Evolutionary conservation across 1,140 invertebrate genomes (phyloP), one percentile per base, ranked within the genome.

Genomic region (Pseudomyrmex concolor): DNA sequence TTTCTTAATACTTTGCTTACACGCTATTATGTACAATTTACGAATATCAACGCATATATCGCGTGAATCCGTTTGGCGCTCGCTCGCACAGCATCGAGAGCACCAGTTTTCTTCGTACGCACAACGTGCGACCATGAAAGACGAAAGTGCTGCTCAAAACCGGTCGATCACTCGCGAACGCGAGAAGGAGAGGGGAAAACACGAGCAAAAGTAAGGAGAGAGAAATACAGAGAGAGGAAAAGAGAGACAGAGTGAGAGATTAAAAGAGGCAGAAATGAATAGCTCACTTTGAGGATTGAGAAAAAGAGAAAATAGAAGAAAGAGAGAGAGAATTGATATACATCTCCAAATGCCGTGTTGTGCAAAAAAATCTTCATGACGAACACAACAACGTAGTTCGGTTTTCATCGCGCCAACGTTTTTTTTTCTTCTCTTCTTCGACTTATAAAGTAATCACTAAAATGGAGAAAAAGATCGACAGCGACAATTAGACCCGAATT

Each of bases 11-110:
- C 59, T 84, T 86, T 55, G 54, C 64, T 89, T 89, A 89, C n/a
- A 89, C 71, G 70, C 85, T 89, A 89, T 85, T 89, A 89, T 89
- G 77, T 89, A 89, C 88, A 89, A 60, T 84, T 34, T 84, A 88
- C 48, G 84, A 88, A 80, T 89, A 89, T 48, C 67, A 72, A 74
- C 73, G 80, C 80, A 81, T 78, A 34, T 34, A 34, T 34, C 34
- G 34, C 80, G 60, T 88, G 55, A 66, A 59, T 85, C 62, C 68
- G 34, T 34, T 57, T 51, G 66, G 54, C 74, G 74, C 63, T 74
- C 59, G 19, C 59, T 50, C 60, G 55, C 10, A 34, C 34, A 84
- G 55, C 81, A 62, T 55, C n/a, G 60, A 81, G 70, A 84, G 74
- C 70, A 84, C 72, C 83, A 85, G 60, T 87, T 80, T 59, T 59